Conservation (phyloP, 1,140 invertebrate species). For the Muscidifurax raptorellus region DNA sequence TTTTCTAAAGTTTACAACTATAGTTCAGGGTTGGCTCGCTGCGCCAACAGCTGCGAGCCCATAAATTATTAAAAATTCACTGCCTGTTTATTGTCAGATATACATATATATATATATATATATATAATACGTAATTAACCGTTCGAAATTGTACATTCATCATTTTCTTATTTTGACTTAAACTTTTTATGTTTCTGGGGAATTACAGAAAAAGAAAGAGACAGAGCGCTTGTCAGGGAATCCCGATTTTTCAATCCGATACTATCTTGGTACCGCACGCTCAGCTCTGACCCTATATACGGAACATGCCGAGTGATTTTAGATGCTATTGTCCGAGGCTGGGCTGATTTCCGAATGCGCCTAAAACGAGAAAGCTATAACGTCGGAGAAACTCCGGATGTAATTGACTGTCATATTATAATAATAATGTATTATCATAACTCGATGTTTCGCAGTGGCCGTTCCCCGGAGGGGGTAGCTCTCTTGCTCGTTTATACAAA, state of each 20-base stretch:
- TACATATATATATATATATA: no score
- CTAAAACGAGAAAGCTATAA: background rate
- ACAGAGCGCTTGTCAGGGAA: no score
- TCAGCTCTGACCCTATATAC: background rate
- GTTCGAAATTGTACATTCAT: background rate
- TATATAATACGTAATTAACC: background rate
- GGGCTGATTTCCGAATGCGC: background rate
- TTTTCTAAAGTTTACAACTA: conserved; percentile 26
- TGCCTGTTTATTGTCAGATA: conserved; percentile 1
- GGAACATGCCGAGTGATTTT: conserved; percentile 25
- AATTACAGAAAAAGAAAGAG: background rate
- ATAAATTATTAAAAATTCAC: conserved; percentile 1
- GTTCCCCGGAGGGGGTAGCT: background rate
- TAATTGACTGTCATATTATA: conserved; percentile 24
- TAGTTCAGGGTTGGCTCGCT: conserved; percentile 31
- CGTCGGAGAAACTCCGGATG: background rate
- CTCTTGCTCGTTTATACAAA: no score
- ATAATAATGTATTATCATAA: background rate
- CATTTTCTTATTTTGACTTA: no score
- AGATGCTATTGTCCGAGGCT: no score
- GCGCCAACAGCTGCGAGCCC: background rate
- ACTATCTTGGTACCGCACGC: conserved; percentile 7
- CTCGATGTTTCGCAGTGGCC: background rate
- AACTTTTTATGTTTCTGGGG: conserved; percentile 19
- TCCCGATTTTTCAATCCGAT: conserved; percentile 12